phyloP scores from a whole-genome alignment of 2,888 invertebrate species.

The Polyommatus icarus region DNA sequence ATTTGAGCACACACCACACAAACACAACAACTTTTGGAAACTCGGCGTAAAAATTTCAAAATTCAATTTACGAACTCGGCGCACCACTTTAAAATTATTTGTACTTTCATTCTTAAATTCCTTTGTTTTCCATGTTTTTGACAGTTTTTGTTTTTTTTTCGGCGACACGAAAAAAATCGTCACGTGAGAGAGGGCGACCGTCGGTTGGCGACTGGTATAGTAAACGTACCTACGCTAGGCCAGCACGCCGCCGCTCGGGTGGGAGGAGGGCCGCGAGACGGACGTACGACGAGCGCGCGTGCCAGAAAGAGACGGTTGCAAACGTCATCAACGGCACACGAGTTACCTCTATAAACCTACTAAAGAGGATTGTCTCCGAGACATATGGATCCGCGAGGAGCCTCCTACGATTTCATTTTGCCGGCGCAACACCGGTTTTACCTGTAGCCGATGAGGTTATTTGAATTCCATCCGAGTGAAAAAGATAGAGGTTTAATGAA shows the following conservation, averaged over 20 bases:
- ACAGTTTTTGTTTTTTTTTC: constrained; percentile 41
- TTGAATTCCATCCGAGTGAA: constrained; percentile 75
- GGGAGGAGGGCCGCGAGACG: constrained; percentile 66
- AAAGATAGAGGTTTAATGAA: constrained; percentile 66
- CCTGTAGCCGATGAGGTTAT: constrained; percentile 77
- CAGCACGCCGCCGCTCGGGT: constrained; percentile 58
- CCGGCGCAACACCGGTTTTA: constrained; percentile 71
- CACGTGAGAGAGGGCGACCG: constrained; percentile 64
- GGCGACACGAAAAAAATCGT: constrained; percentile 48
- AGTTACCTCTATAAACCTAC: constrained; percentile 64
- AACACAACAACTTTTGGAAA: constrained; percentile 62
- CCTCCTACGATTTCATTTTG: constrained; percentile 52
- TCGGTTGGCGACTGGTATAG: constrained; percentile 68
- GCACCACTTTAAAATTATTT: constrained; percentile 39
- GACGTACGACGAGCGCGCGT: constrained; percentile 50
- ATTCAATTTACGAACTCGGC: constrained; percentile 26
- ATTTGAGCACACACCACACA: constrained; percentile 63
- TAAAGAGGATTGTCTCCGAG: constrained; percentile 60
- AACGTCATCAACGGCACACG: constrained; percentile 55
- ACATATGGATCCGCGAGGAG: constrained; percentile 54
- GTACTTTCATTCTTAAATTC: constrained; percentile 42
- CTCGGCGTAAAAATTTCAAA: constrained; percentile 34
- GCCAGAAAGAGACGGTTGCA: constrained; percentile 55
- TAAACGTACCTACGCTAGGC: constrained; percentile 59
- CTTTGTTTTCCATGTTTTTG: constrained; percentile 34